Conservation (phyloP, 2,888 invertebrate species). For the Monopis laevigella region DNA sequence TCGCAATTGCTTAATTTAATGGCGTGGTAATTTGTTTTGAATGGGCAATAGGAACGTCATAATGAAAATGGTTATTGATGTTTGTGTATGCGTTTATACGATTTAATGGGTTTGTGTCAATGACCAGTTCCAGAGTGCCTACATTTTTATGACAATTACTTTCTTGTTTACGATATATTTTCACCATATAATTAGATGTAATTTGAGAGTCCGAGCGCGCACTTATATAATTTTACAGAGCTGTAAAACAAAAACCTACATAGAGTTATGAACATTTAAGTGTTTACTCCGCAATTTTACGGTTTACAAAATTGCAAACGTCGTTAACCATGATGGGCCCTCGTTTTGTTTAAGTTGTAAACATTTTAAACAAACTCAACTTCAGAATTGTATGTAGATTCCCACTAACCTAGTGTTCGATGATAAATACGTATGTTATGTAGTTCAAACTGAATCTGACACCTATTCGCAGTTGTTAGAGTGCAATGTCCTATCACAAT, state of each 20-base stretch:
- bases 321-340: constrained; percentile 44
- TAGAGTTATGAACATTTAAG: not conserved
- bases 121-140: constrained; percentile 1
- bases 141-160: not conserved
- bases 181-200: not conserved
- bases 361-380: too few species aligned
- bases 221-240: too few species aligned
- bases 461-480: constrained; percentile 33
- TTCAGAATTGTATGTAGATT: not conserved
- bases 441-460: constrained; percentile 37
- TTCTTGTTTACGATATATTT: not conserved
- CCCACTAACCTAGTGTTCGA: constrained; percentile 58
- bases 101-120: not conserved
- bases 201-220: too few species aligned
- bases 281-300: constrained; percentile 49
- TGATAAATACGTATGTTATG: constrained; percentile 33
- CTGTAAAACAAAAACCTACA: too few species aligned
- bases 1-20: constrained; percentile 20
- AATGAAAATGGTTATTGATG: not conserved
- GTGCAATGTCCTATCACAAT: constrained; percentile 43
- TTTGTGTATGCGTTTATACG: constrained; percentile 1
- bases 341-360: too few species aligned
- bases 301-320: constrained; percentile 35
- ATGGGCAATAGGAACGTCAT: not conserved
- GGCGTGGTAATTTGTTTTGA: constrained; percentile 11